Percentiles rank a stretch among this genome's conserved stretches.
These are phyloP conservation scores for Odontomachus brunneus DNA, from an alignment of 1,140 invertebrate species.

Conservation along the genomic window DNA sequence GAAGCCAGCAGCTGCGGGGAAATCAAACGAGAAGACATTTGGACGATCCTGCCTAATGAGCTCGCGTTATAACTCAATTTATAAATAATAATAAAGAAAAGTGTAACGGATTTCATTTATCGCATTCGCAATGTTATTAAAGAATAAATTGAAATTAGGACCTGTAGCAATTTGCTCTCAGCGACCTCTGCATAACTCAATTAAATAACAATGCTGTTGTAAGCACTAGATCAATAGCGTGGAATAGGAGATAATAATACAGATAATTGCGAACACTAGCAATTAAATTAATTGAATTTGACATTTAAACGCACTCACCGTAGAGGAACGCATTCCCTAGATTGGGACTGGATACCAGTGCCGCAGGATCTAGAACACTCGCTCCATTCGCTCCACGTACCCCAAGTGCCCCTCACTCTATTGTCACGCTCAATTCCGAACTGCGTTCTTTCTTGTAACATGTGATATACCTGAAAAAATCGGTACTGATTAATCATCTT, in stretches of 20 bases:
- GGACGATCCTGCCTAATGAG: not conserved
- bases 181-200: no score
- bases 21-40: conserved; percentile 47
- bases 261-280: no score
- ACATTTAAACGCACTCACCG: conserved; percentile 72
- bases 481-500: not conserved
- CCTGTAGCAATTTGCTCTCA: no score
- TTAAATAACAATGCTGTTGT: not conserved
- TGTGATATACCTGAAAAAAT: conserved; percentile 80
- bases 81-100: no score
- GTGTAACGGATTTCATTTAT: no score
- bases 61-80: no score
- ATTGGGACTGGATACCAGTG: conserved; percentile 83
- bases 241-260: not conserved
- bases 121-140: no score
- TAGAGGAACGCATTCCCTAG: conserved; percentile 79
- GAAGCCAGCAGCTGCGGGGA: conserved; percentile 36
- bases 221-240: not conserved
- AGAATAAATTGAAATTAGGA: no score
- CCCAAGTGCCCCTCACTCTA: conserved; percentile 81
- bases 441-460: conserved; percentile 80
- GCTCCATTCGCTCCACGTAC: conserved; percentile 83
- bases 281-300: not conserved
- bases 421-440: conserved; percentile 79
- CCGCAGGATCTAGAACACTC: conserved; percentile 84